These are phyloP conservation scores for Drosophila bifasciata DNA, from an alignment of 1,140 invertebrate genomes.

Conservation along the genomic window DNA sequence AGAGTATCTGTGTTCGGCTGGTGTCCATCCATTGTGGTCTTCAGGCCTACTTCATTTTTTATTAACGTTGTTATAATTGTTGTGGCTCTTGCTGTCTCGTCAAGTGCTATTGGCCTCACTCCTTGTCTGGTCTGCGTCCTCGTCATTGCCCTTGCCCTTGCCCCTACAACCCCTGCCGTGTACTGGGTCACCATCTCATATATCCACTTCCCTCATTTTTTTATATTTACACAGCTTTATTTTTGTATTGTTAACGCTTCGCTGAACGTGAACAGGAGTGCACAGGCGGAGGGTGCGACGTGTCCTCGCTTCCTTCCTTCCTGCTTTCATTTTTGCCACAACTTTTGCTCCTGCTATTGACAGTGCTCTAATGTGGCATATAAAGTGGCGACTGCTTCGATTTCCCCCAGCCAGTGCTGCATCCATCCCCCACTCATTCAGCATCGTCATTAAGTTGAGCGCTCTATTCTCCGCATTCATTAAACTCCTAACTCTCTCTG, in stretches of 20 bases:
- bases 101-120: slow-evolving; percentile 25
- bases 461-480: slow-evolving; percentile 54
- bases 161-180: no score
- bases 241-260: slow-evolving; percentile 67
- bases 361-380: slow-evolving; percentile 60
- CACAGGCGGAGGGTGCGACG: neutral
- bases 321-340: slow-evolving; percentile 35
- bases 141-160: no score
- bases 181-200: neutral
- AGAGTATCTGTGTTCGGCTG: neutral
- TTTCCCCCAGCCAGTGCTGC: slow-evolving; percentile 11
- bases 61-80: slow-evolving; percentile 46
- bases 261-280: slow-evolving; percentile 43
- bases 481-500: slow-evolving; percentile 49
- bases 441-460: slow-evolving; percentile 63
- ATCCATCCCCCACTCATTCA: slow-evolving; percentile 9
- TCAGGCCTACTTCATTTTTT: slow-evolving; percentile 17
- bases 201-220: slow-evolving; percentile 22
- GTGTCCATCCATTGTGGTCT: neutral
- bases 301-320: slow-evolving; percentile 4
- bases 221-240: slow-evolving; percentile 65
- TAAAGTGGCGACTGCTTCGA: slow-evolving; percentile 54
- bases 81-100: slow-evolving; percentile 32
- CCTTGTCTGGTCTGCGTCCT: neutral
- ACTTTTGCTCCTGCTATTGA: slow-evolving; percentile 56